phyloP scores from a whole-genome alignment of 2,888 invertebrate species.

The Clunio marinus region DNA sequence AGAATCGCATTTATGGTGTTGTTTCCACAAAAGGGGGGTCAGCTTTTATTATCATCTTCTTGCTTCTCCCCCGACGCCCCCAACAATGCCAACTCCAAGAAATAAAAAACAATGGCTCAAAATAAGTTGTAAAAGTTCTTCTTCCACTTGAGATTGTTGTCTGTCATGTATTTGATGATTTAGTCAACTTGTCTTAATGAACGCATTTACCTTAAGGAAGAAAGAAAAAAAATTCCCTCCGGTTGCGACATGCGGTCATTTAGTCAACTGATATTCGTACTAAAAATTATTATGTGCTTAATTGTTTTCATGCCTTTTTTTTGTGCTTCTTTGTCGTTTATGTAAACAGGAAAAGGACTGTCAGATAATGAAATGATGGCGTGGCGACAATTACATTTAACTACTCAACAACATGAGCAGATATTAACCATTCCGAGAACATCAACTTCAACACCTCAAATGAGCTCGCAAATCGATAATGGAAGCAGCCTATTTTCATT shows the following conservation, averaged over 20 bases:
- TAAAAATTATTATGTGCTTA: slow-evolving; percentile 18
- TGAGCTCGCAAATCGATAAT: not conserved
- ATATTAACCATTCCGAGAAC: slow-evolving; percentile 24
- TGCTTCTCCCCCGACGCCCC: not conserved
- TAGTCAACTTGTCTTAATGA: no score
- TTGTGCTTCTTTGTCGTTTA: not conserved
- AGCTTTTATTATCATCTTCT: no score
- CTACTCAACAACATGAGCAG: slow-evolving; percentile 33
- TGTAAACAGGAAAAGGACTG: slow-evolving; percentile 30
- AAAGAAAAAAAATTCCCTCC: no score
- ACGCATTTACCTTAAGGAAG: no score
- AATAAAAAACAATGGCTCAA: not conserved
- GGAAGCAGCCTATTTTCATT: slow-evolving; percentile 31
- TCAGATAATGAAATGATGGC: slow-evolving; percentile 36
- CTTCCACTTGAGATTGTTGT: slow-evolving; percentile 16
- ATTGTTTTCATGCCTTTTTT: not conserved
- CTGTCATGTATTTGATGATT: slow-evolving; percentile 13
- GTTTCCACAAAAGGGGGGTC: slow-evolving; percentile 8
- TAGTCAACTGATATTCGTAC: no score
- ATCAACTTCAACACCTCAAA: slow-evolving; percentile 35
- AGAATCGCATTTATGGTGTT: slow-evolving; percentile 33
- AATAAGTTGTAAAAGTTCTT: slow-evolving; percentile 23
- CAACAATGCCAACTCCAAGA: not conserved
- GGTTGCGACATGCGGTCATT: no score
- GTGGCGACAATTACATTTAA: slow-evolving; percentile 39